phyloP scores from a whole-genome alignment of 2,113 vertebrate species.

The Patagioenas fasciata region DNA sequence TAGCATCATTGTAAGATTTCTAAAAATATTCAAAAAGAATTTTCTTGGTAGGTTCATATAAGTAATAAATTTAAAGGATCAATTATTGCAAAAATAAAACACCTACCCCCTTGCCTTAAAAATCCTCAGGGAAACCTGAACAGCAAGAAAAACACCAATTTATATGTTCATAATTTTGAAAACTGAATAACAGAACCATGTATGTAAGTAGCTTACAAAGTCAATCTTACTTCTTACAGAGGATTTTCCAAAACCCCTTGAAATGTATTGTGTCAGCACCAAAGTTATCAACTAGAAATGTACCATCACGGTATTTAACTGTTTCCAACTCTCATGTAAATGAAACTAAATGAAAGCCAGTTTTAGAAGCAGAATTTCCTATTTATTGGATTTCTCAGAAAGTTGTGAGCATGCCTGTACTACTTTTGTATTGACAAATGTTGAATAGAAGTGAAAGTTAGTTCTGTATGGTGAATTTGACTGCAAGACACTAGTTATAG shows the following conservation, averaged over 20 bases:
- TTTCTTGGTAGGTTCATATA: not conserved
- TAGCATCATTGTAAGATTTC: not conserved
- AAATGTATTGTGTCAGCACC: not conserved
- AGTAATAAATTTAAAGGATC: not conserved
- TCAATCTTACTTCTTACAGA: not conserved
- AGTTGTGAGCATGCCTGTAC: not conserved
- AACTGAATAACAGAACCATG: not conserved
- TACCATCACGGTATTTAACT: not conserved
- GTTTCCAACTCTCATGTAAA: not conserved
- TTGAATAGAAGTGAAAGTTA: not conserved
- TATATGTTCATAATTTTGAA: not conserved
- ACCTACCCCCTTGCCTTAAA: not conserved
- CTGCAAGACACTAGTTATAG: not conserved
- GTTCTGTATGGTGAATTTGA: not conserved
- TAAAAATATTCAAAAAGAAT: not conserved
- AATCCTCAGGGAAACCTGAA: not conserved
- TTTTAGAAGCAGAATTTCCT: not conserved
- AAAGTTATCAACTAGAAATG: not conserved
- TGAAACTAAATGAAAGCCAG: not conserved
- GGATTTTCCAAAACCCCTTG: not conserved
- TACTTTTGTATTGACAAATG: not conserved
- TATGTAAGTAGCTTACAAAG: not conserved
- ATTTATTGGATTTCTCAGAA: not conserved
- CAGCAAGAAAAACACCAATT: not conserved
- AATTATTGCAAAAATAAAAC: not conserved